A percentile compares a stretch with the other conserved stretches of the same genome.
Evolutionary conservation across 2,113 vertebrate species (phyloP).

Genomic region (Asarcornis scutulata): DNA sequence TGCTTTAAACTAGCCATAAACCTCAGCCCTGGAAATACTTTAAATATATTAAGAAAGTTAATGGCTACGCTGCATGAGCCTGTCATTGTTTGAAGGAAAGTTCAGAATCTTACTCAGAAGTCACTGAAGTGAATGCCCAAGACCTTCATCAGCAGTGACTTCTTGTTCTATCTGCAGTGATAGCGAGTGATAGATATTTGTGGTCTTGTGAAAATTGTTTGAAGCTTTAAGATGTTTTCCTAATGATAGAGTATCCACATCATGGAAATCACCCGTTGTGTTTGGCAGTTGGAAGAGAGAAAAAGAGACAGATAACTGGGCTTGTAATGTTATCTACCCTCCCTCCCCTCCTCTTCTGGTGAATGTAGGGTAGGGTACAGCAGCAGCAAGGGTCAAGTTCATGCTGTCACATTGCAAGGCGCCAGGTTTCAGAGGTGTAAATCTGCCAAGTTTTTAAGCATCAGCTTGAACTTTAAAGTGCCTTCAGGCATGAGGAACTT

Average conservation of each 20-base stretch:
- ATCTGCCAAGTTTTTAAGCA: not conserved
- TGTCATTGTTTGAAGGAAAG: not conserved
- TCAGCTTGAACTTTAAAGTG: not conserved
- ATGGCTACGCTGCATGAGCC: not conserved
- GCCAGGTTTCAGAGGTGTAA: not conserved
- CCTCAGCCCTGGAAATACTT: not conserved
- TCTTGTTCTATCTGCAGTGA: not conserved
- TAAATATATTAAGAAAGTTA: not conserved
- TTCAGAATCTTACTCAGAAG: not conserved
- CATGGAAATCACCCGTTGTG: accelerated
- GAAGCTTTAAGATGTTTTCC: not conserved
- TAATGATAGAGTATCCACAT: not conserved
- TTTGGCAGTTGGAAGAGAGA: not conserved
- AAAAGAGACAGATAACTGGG: not conserved
- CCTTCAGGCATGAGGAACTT: not conserved
- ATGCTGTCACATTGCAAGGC: accelerated
- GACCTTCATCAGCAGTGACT: not conserved
- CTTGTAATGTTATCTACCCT: not conserved
- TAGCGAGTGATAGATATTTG: too few species aligned
- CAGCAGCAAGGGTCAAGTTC: not conserved
- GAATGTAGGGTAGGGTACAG: not conserved
- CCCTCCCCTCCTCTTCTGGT: too few species aligned
- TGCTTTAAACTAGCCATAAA: not conserved
- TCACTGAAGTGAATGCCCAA: not conserved
- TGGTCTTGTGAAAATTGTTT: not conserved